phyloP scores from a whole-genome alignment of 2,113 vertebrate species.

The Argyrosomus japonicus region DNA sequence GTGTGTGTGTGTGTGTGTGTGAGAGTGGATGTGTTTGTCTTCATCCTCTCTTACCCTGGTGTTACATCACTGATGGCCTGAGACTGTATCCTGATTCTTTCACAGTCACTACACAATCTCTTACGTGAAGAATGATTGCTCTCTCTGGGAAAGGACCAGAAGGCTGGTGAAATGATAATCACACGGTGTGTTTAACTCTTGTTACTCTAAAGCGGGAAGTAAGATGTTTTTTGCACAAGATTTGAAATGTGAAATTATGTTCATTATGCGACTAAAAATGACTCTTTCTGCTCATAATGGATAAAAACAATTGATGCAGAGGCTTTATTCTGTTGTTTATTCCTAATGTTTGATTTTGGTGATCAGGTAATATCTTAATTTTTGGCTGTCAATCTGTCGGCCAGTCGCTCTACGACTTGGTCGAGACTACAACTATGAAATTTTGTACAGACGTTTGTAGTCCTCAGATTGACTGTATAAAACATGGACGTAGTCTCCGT shows the following conservation, averaged over 20 bases:
- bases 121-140: constrained; percentile 32
- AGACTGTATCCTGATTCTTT: constrained; percentile 52
- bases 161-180: constrained; percentile 21
- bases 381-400: not conserved
- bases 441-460: not conserved
- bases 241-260: not conserved
- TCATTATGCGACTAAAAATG: not conserved
- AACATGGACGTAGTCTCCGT: too few relatives aligned
- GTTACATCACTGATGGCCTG: constrained; percentile 71
- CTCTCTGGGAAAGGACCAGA: constrained; percentile 38
- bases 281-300: not conserved
- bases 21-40: constrained; percentile 29
- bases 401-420: not conserved
- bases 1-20: too few relatives aligned
- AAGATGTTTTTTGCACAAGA: not conserved
- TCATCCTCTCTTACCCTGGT: constrained; percentile 63
- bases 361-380: not conserved
- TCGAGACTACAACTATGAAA: not conserved
- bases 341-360: not conserved
- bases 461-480: too few relatives aligned
- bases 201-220: not conserved
- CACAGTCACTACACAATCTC: constrained; percentile 24
- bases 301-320: not conserved
- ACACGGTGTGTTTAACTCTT: constrained; percentile 15
- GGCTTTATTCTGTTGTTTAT: not conserved